Evolutionary conservation across 2,113 vertebrate species (phyloP), one percentile per base, ranked within the genome.

Genomic region (Etheostoma spectabile): DNA sequence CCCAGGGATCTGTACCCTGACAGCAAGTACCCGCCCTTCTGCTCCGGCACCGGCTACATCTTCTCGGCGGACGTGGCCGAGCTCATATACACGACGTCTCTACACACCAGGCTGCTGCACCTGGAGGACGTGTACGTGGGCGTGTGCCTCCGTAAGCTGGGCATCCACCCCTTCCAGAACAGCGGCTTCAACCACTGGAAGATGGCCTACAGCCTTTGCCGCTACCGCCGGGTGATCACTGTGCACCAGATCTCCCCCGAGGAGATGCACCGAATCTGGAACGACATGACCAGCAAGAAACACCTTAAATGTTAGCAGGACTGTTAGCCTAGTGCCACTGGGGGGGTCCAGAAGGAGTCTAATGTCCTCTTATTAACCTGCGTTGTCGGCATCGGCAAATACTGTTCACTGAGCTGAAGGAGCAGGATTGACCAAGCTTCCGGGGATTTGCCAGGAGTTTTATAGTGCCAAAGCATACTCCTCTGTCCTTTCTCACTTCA

Each of bases 161-260:
- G 97, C 86, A 98, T 99, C 73, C 98, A 99, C 88, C 98, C 98
- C 57, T 98, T 99, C 91, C 98, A 99, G 94, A 99, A 99, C 96
- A 99, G 97, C 91, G 98, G 98, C 84, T 99, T 99, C 92, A 99
- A 99, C 95, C 98, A 99, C 95, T 99, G 98, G 98, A 99, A 99
- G 94, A 99, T 99, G 97, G 97, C 97, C 59, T 99, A 99, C 85
- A 99, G 98, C 86, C 96, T 99, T 51, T 99, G 98, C 86, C 95
- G 98, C 84, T 99, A 99, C 86, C 97, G 98, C 45, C 95, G 98
- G 4, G 96, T 99, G 53, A 97, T 99, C 92, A 99, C 98, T 0
- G 98, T 99, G 53, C 98, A 99, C 91, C 98, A 99, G 95, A 99
- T 99, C 93, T 97, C 98, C 21, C 98, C 98, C 0, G 98, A 99